A percentile compares a stretch with the other conserved stretches of the same genome.
These are phyloP conservation scores for Todiramphus saurophagus DNA, from an alignment of 2,113 vertebrate species.

Conservation along the genomic window DNA sequence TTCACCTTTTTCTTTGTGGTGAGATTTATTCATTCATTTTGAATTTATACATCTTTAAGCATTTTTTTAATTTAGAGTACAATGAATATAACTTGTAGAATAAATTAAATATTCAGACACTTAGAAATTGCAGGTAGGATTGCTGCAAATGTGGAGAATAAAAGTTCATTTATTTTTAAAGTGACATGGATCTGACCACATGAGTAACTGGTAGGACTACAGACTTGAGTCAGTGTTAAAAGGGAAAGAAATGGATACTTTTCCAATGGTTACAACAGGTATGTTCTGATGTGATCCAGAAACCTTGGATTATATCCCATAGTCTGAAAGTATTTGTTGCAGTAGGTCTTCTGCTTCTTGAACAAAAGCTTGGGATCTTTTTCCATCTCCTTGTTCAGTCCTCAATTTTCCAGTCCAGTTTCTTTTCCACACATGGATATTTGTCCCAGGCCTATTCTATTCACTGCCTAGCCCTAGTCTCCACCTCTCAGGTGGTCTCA, in stretches of 20 bases:
- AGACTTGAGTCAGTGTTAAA: not conserved
- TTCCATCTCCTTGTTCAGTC: not conserved
- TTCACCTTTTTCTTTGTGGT: not conserved
- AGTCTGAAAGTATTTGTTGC: not conserved
- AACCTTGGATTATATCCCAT: constrained; percentile 7
- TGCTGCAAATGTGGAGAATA: not conserved
- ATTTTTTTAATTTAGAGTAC: not conserved
- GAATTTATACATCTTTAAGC: not conserved
- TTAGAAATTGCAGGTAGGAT: not conserved
- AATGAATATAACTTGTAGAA: not conserved
- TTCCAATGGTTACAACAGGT: constrained; percentile 7
- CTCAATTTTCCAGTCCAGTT: not conserved
- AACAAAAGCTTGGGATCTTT: not conserved
- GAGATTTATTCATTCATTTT: not conserved
- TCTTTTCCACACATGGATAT: not conserved
- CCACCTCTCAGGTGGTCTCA: not conserved
- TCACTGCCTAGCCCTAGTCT: not conserved
- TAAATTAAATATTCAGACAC: not conserved
- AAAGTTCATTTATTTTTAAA: not conserved
- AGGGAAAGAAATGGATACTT: constrained; percentile 12
- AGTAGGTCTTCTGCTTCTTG: not conserved
- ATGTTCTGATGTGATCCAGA: constrained; percentile 29
- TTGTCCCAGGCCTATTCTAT: not conserved
- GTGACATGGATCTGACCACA: not conserved
- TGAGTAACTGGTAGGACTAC: not conserved